Percentiles rank a stretch among this genome's conserved stretches.
phyloP scores from a whole-genome alignment of 2,113 vertebrate species.

The Stegastes partitus region DNA sequence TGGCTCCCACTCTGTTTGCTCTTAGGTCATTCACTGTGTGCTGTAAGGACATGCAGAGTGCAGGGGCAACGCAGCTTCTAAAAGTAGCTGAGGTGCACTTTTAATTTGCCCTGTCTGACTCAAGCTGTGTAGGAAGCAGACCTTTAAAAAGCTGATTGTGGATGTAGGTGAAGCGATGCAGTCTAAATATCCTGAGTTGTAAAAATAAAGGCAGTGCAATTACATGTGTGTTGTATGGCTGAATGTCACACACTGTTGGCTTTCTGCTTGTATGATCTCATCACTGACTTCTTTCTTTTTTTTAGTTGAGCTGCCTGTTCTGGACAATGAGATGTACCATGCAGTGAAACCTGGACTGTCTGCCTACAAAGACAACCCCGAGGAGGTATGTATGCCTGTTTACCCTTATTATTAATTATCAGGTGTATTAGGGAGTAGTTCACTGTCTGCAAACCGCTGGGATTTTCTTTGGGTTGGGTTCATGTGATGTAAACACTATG shows the following conservation, averaged over 20 bases:
- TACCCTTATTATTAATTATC: slow-evolving; percentile 52
- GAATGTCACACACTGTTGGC: neutral
- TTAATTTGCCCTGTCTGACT: slow-evolving; percentile 71
- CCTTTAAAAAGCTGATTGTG: slow-evolving; percentile 28
- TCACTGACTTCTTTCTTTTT: slow-evolving; percentile 23
- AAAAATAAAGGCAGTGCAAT: slow-evolving; percentile 29
- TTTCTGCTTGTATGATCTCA: slow-evolving; percentile 20
- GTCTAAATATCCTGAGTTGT: slow-evolving; percentile 15
- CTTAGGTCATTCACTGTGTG: slow-evolving; percentile 73
- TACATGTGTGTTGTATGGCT: slow-evolving; percentile 15
- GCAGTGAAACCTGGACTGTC: slow-evolving; percentile 98
- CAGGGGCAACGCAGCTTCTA: slow-evolving; percentile 43
- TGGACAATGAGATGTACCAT: slow-evolving; percentile 96
- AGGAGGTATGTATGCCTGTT: slow-evolving; percentile 86
- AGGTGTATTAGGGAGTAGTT: slow-evolving; percentile 49
- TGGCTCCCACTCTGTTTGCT: slow-evolving; percentile 64
- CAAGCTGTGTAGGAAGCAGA: slow-evolving; percentile 62
- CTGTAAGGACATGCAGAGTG: slow-evolving; percentile 67
- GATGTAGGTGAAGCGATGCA: slow-evolving; percentile 49
- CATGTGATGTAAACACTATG: slow-evolving; percentile 58
- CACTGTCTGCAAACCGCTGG: slow-evolving; percentile 33
- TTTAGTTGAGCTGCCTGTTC: slow-evolving; percentile 88
- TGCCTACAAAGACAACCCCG: slow-evolving; percentile 92
- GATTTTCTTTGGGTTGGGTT: slow-evolving; percentile 65
- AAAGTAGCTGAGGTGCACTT: slow-evolving; percentile 65